These are phyloP conservation scores for Melanerpes aurifrons DNA, from an alignment of 2,113 vertebrate genomes.

Conservation along the genomic window DNA sequence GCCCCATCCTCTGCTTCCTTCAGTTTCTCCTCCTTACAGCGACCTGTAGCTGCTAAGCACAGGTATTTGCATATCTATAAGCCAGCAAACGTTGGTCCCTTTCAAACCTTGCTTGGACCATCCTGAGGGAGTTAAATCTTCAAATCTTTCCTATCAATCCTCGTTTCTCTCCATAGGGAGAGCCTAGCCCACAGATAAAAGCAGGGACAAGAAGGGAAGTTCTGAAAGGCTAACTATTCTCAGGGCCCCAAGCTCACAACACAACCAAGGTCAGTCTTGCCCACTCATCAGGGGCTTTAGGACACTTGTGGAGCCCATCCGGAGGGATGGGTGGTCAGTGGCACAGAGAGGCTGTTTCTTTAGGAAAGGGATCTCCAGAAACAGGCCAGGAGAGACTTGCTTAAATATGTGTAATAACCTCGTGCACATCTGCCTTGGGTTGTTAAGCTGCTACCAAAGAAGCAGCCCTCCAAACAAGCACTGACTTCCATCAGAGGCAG, in stretches of 20 bases:
- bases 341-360: background rate
- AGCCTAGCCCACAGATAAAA: background rate
- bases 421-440: background rate
- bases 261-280: accelerated
- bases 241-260: background rate
- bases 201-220: background rate
- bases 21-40: background rate
- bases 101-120: background rate
- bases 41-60: background rate
- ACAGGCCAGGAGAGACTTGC: background rate
- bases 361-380: background rate
- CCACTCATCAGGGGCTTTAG: background rate
- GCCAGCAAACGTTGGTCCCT: background rate
- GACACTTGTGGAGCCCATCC: background rate
- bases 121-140: background rate
- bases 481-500: background rate
- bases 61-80: background rate
- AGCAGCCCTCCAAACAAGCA: background rate
- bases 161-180: background rate
- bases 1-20: background rate
- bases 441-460: background rate
- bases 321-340: accelerated
- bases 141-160: background rate
- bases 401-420: background rate
- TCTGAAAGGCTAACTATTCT: background rate